Conservation (phyloP, 2,113 vertebrate genomes). For the Halcyon senegalensis region DNA sequence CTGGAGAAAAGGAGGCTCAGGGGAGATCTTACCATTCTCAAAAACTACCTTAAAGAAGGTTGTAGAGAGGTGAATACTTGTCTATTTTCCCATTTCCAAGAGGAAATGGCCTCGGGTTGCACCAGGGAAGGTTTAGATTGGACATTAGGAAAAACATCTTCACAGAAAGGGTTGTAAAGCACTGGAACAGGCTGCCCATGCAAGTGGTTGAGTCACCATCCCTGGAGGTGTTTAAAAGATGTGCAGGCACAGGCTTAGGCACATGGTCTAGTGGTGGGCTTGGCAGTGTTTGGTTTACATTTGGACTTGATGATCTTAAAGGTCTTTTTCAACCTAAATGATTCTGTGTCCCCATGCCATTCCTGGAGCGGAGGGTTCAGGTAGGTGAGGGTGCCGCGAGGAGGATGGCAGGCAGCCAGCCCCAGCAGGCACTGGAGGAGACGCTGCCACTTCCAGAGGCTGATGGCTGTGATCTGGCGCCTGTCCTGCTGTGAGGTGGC, state of each 20-base stretch:
- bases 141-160: background rate
- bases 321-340: background rate
- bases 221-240: background rate
- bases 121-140: background rate
- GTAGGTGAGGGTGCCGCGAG: background rate
- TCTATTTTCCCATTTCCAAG: background rate
- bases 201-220: background rate
- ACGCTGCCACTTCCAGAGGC: accelerated
- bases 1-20: background rate
- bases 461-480: background rate
- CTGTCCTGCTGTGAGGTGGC: background rate
- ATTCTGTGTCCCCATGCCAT: background rate
- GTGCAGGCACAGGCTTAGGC: background rate
- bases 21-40: background rate
- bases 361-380: background rate
- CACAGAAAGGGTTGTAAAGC: background rate
- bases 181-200: background rate
- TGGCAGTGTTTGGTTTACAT: background rate
- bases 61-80: accelerated
- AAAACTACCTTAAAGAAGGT: background rate
- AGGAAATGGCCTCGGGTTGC: background rate
- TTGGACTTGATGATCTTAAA: background rate
- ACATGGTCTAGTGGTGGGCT: background rate
- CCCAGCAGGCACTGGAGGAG: accelerated
- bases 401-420: background rate